Percentiles rank a stretch among this genome's conserved stretches.
Conservation (phyloP, 2,888 invertebrate genomes). For the Orthosia gothica region DNA sequence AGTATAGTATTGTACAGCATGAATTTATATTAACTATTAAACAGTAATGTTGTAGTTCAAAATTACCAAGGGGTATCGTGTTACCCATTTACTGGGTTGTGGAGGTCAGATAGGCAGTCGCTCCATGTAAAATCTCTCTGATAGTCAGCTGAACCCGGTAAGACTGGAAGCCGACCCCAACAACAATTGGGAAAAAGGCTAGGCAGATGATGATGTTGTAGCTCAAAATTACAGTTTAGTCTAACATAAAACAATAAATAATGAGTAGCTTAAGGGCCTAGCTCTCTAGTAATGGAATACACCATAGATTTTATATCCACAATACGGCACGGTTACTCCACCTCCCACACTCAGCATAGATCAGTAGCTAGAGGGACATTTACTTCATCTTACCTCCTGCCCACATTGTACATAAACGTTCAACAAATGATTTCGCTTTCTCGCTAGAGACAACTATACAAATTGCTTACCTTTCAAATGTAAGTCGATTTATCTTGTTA, state of each 20-base stretch:
- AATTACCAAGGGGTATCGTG: too few relatives aligned
- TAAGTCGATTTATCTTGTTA: conserved; percentile 82
- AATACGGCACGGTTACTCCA: conserved; percentile 23
- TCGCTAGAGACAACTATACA: conserved; percentile 76
- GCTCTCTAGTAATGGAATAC: conserved; percentile 31
- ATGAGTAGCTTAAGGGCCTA: background rate
- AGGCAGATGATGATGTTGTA: too few relatives aligned
- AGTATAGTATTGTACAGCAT: background rate
- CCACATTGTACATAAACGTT: conserved; percentile 66
- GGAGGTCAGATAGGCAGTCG: too few relatives aligned
- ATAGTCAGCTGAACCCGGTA: too few relatives aligned
- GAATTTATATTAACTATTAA: conserved; percentile 7
- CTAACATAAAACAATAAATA: conserved; percentile 9
- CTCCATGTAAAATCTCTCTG: too few relatives aligned
- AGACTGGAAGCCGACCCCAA: too few relatives aligned
- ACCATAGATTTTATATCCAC: conserved; percentile 23
- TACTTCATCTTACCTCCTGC: conserved; percentile 56
- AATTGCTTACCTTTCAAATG: conserved; percentile 86
- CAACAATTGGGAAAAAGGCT: too few relatives aligned
- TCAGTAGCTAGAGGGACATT: conserved; percentile 48
- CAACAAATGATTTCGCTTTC: conserved; percentile 75
- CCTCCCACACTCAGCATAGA: conserved; percentile 46
- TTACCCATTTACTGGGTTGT: too few relatives aligned
- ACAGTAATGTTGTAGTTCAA: background rate
- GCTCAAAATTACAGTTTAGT: conserved; percentile 6